Evolutionary conservation across 2,888 invertebrate species (phyloP).

Genomic region (Ormyrus thymus): DNA sequence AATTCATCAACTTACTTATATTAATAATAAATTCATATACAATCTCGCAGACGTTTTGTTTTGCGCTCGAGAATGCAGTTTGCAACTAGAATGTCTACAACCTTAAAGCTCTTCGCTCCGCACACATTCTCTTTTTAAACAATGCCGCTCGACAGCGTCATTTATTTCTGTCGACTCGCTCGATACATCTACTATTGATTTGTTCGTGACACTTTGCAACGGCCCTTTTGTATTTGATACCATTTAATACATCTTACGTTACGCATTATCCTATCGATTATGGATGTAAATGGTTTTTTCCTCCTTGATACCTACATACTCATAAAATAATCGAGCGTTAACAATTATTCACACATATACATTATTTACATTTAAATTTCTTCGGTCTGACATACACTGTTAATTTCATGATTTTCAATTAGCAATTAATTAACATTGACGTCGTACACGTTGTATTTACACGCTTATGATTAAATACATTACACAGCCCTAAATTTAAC

Average conservation of each 20-base stretch:
- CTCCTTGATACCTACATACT: conserved; percentile 5
- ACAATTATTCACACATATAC: conserved; percentile 70
- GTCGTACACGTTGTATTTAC: conserved; percentile 54
- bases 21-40: conserved; percentile 41
- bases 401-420: conserved; percentile 8
- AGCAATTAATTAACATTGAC: conserved; percentile 20
- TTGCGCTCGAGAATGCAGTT: conserved; percentile 25
- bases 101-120: conserved; percentile 39
- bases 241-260: conserved; percentile 40
- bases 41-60: conserved; percentile 48
- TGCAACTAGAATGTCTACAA: conserved; percentile 48
- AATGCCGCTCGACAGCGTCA: conserved; percentile 42
- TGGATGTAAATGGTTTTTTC: conserved; percentile 13
- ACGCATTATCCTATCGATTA: conserved; percentile 31
- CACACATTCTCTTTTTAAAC: conserved; percentile 38
- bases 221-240: conserved; percentile 49
- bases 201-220: conserved; percentile 51
- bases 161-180: conserved; percentile 45
- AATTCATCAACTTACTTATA: conserved; percentile 36
- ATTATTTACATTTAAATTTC: conserved; percentile 65
- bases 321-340: conserved; percentile 52
- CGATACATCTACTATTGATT: conserved; percentile 53
- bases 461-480: conserved; percentile 50
- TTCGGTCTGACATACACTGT: conserved; percentile 30
- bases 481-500: conserved; percentile 40